Evolutionary conservation across 2,113 vertebrate genomes (phyloP).

Genomic region (Polypterus senegalus): DNA sequence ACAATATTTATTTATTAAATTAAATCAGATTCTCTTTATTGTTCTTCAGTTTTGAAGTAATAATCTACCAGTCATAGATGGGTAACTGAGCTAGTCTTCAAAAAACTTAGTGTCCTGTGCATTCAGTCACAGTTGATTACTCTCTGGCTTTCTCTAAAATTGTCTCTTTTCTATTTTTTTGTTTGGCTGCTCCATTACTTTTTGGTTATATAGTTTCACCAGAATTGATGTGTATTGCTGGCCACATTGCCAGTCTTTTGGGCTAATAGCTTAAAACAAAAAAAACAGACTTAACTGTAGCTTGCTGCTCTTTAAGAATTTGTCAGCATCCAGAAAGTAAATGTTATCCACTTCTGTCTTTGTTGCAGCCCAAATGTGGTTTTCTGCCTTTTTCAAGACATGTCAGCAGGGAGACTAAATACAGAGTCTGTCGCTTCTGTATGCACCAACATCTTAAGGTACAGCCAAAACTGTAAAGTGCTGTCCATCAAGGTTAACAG

Average conservation of each 20-base stretch:
- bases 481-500: too few species aligned
- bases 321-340: not conserved
- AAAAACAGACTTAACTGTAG: too few species aligned
- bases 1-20: too few species aligned
- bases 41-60: too few species aligned
- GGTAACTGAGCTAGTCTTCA: too few species aligned
- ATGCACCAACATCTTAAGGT: conserved; percentile 92
- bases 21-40: too few species aligned
- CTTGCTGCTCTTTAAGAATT: too few species aligned
- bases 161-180: not conserved
- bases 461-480: conserved; percentile 4
- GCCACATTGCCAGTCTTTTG: too few species aligned
- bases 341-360: conserved; percentile 13
- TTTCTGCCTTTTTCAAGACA: conserved; percentile 83
- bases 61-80: too few species aligned
- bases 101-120: too few species aligned
- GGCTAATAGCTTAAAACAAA: not conserved
- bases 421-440: conserved; percentile 87
- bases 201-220: not conserved
- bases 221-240: not conserved
- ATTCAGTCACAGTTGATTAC: too few species aligned
- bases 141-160: too few species aligned
- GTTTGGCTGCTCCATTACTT: not conserved
- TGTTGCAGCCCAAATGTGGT: conserved; percentile 85
- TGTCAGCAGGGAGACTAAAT: conserved; percentile 81